A percentile compares a stretch with the other conserved stretches of the same genome.
Evolutionary conservation across 23 tunicate genomes (phyloP).

Genomic region (Botrylloides violaceus): DNA sequence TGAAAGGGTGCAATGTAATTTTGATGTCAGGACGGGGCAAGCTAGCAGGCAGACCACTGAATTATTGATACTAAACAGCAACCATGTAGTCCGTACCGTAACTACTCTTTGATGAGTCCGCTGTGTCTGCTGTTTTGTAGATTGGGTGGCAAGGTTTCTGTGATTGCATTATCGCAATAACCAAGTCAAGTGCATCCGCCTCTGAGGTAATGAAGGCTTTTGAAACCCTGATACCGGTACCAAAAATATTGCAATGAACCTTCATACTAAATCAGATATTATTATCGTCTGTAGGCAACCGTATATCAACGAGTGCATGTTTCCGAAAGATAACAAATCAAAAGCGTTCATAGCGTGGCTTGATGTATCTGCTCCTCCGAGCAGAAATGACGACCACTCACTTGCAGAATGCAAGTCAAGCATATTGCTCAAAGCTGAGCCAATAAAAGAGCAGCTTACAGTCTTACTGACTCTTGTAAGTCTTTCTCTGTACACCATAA

Average conservation of each 20-base stretch:
- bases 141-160: too few species aligned
- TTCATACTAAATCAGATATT: too few species aligned
- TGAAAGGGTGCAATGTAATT: too few species aligned
- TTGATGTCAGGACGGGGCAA: too few species aligned
- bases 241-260: too few species aligned
- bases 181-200: background rate
- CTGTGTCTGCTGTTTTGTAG: too few species aligned
- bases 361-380: background rate
- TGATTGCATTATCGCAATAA: background rate
- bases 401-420: constrained; percentile 11
- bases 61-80: too few species aligned
- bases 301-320: constrained; percentile 1
- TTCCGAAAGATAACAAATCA: constrained; percentile 3
- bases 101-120: too few species aligned
- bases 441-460: constrained; percentile 7
- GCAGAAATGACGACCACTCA: constrained; percentile 5
- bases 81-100: too few species aligned
- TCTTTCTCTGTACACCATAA: background rate
- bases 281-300: too few species aligned
- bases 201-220: background rate
- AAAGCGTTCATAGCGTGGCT: constrained; percentile 7
- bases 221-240: too few species aligned
- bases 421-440: background rate
- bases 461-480: constrained; percentile 18
- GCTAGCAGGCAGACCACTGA: too few species aligned